Base-by-base conservation (phyloP, 2,888 invertebrate genomes). In the Mythimna lalbum region DNA sequence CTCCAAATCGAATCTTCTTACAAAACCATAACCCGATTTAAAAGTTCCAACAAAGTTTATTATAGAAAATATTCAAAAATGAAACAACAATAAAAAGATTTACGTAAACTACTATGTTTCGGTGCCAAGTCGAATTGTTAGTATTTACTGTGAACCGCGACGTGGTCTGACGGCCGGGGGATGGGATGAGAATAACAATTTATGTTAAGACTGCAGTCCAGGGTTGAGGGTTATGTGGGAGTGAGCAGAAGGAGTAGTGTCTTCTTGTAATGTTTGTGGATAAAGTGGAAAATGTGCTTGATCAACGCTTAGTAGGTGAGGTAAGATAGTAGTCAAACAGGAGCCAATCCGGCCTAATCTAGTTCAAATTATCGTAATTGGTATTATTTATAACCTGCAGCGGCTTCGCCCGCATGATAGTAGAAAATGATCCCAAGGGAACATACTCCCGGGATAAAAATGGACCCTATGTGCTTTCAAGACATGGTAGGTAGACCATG, bases 181-280 rank as follows among this genome's bases (percentile, higher is more conserved):
- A 80, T 69, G 69, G 71, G 73, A 69, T 68, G 65, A 78, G 82
- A 82, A 82, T 82, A 71, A 53, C 65, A 80, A 65, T 63, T 60
- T 27, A 47, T 56, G 50, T 43, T 31, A 12, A 9, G 21, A 1
- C 52, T 70, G 49, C 39, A 27, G 23, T 62, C 23, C 3, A 49
- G 52, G 47, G 33, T 49, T 39, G 33, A 50, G 21, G n/a, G 5
- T 12, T 21, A 2, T 23, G 7, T 4, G 0, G 12, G 4, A 33
- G 27, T n/a, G 1, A 56, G 55, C 7, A 62, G 21, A 61, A 36
- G 0, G n/a, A 7, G n/a, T 23, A 4, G 17, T 43, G 31, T 12
- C 27, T 27, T 27, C 27, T 47, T 12, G 1, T 4, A 21, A 10
- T n/a, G 14, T 39, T 39, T 39, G 4, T 39, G 4, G 14, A 39